A percentile compares a stretch with the other conserved stretches of the same genome.
These are phyloP conservation scores for Thera obeliscata DNA, from an alignment of 2,888 invertebrate species.

Conservation along the genomic window DNA sequence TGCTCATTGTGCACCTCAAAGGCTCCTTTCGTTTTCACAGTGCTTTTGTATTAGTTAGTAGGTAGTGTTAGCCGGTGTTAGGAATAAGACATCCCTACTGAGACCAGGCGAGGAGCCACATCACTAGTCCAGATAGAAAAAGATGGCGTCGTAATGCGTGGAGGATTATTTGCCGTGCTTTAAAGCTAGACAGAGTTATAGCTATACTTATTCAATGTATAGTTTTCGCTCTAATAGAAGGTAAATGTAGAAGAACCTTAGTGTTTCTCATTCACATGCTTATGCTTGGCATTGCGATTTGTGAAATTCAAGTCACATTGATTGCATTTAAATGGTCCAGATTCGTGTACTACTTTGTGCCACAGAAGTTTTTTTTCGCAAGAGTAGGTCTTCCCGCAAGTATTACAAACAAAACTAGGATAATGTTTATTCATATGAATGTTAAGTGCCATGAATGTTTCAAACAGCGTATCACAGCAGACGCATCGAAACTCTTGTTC, in stretches of 20 bases:
- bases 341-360: slow-evolving; percentile 67
- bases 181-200: too few relatives aligned
- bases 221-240: slow-evolving; percentile 48
- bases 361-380: slow-evolving; percentile 68
- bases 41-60: too few relatives aligned
- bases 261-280: slow-evolving; percentile 56
- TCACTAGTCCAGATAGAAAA: too few relatives aligned
- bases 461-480: slow-evolving; percentile 52
- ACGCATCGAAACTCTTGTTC: slow-evolving; percentile 60
- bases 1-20: too few relatives aligned
- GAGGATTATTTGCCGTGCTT: too few relatives aligned
- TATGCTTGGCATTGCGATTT: slow-evolving; percentile 53
- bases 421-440: slow-evolving; percentile 76
- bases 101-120: too few relatives aligned
- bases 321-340: slow-evolving; percentile 66
- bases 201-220: too few relatives aligned
- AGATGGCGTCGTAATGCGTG: too few relatives aligned
- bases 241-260: slow-evolving; percentile 61
- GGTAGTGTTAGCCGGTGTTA: too few relatives aligned
- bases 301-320: slow-evolving; percentile 70
- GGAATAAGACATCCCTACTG: too few relatives aligned
- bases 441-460: slow-evolving; percentile 58
- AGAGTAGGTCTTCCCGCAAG: slow-evolving; percentile 77
- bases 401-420: slow-evolving; percentile 69
- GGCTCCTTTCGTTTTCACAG: too few relatives aligned